Evolutionary conservation across 2,113 vertebrate genomes (phyloP).

Genomic region (Zosterops hypoxanthus): DNA sequence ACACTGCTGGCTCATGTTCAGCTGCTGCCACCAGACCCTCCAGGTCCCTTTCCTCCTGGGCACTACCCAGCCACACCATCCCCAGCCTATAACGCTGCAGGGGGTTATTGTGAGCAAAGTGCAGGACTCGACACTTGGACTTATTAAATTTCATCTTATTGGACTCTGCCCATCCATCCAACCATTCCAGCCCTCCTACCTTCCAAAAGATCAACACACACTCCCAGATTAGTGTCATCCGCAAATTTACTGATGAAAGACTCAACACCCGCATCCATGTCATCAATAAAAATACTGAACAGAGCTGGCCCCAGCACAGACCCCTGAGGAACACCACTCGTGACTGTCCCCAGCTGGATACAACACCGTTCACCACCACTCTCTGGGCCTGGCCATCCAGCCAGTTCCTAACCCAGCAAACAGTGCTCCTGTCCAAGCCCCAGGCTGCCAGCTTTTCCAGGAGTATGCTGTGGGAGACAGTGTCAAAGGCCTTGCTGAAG

Average conservation of each 20-base stretch:
- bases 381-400: not conserved
- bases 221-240: not conserved
- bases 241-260: not conserved
- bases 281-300: not conserved
- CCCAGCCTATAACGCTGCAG: not conserved
- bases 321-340: too few relatives aligned
- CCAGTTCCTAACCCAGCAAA: not conserved
- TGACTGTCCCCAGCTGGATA: too few relatives aligned
- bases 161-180: not conserved
- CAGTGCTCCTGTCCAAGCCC: not conserved
- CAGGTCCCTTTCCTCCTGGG: not conserved
- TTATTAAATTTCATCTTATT: not conserved
- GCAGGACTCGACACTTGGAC: not conserved
- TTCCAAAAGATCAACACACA: not conserved
- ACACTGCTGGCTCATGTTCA: not conserved
- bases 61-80: not conserved
- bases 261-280: not conserved
- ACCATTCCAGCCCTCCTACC: not conserved
- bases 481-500: not conserved
- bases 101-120: not conserved
- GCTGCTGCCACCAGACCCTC: not conserved
- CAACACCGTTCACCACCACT: too few relatives aligned
- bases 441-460: not conserved
- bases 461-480: not conserved
- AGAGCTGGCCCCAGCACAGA: too few relatives aligned